Base-by-base conservation (phyloP, 2,888 invertebrate genomes). In the Conistra vaccinii region DNA sequence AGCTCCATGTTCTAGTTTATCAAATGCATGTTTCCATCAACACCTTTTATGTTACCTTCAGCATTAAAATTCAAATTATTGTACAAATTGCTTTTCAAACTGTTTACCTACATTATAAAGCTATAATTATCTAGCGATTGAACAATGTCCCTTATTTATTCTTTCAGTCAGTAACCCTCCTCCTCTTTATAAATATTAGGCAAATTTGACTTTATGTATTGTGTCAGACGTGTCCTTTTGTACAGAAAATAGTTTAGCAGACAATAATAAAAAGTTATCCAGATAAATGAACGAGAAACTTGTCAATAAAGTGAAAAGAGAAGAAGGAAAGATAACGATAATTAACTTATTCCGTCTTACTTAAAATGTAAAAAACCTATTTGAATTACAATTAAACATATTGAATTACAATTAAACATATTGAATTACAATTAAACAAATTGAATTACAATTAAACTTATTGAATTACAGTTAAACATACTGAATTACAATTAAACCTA, bases 251-350 rank as follows among this genome's bases (percentile, higher is more conserved):
- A 60, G 23, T 32, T 14, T 42, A 23, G 12, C 26, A 75, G 29
- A 76, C 14, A 76, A 75, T 39, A 66, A 51, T 32, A 76, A 45
- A 29, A 57, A 74, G 23, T 53, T 55, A 39, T 35, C 2, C 26
- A 14, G 17, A 55, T 26, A 32, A 26, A 58, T 5, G 9, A 26
- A 58, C 20, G 6, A 26, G 35, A 29, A n/a, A 32, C 26, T 29
- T 57, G 39, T 51, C 32, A 17, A 26, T 32, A 14, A 58, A 14
- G 39, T 14, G n/a, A 76, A 76, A 42, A 32, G 3, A 3, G 10
- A 51, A 42, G 20, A 53, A 42, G 26, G 3, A 57, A 45, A 35
- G 45, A 72, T 17, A 45, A 9, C 7, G n/a, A 3, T 26, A 26
- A 23, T 61, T 45, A 51, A 32, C 10, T 42, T 10, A 53, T 53